phyloP scores from a whole-genome alignment of 2,797 vertebrate species.

The Sciaenops ocellatus region DNA sequence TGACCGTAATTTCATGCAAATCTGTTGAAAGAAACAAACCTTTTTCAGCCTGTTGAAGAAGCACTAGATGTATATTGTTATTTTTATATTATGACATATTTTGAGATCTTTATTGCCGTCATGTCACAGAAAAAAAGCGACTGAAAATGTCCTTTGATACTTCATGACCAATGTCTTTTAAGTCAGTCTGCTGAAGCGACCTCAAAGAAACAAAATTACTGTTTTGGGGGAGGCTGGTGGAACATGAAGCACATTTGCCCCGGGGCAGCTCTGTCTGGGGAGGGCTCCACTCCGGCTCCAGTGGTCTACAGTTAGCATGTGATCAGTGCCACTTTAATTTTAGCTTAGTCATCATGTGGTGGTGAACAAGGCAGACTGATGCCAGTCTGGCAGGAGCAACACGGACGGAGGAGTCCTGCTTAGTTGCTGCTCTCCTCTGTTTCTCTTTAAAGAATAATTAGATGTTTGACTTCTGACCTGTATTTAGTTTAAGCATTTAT shows the following conservation, averaged over 20 bases:
- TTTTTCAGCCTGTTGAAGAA: background rate
- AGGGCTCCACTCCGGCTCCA: slow-evolving; percentile 74
- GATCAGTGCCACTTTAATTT: slow-evolving; percentile 75
- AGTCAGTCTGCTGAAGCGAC: slow-evolving; percentile 46
- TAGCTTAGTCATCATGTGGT: slow-evolving; percentile 65
- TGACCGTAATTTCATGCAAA: background rate
- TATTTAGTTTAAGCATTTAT: slow-evolving; percentile 15
- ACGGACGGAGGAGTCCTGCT: slow-evolving; percentile 16
- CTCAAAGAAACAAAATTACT: slow-evolving; percentile 68
- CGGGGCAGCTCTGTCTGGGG: slow-evolving; percentile 68
- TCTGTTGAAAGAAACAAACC: background rate
- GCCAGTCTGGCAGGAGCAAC: slow-evolving; percentile 49
- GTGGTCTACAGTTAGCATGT: slow-evolving; percentile 68
- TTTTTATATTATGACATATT: slow-evolving; percentile 19
- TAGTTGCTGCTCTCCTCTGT: background rate
- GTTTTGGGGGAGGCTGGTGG: slow-evolving; percentile 65
- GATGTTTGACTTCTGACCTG: slow-evolving; percentile 5
- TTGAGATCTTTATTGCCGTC: slow-evolving; percentile 26
- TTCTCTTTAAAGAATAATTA: slow-evolving; percentile 17
- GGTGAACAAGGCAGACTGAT: slow-evolving; percentile 44
- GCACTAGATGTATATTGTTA: background rate
- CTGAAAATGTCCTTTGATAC: slow-evolving; percentile 51
- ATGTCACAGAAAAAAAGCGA: slow-evolving; percentile 18
- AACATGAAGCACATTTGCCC: slow-evolving; percentile 65
- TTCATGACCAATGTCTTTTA: slow-evolving; percentile 51